Base-by-base conservation (phyloP, 2,888 invertebrate genomes). In the Eudasyphora cyanicolor region DNA sequence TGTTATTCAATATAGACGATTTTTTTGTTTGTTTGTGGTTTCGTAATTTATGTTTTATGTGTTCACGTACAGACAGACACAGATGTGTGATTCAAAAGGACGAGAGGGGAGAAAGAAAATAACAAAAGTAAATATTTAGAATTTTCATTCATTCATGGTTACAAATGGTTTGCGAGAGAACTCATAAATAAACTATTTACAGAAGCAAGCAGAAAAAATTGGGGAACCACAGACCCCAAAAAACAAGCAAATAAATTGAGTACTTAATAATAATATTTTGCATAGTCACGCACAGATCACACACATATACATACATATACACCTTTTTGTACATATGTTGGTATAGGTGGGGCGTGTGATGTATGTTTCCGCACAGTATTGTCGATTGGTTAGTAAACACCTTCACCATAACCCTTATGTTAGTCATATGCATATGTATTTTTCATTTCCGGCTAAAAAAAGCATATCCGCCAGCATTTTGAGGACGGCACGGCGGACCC, bases 201-300 rank as follows among this genome's bases (percentile, higher is more conserved):
- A 69, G n/a, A n/a, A n/a, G 73, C 67, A 19, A 67, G 17, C 57
- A 64, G 71, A 74, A 35, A 62, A 77, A 38, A 69, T n/a, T n/a
- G n/a, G n/a, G n/a, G n/a, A n/a, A n/a, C n/a, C n/a, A 82, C 71
- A 74, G 79, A 14, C 57, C 69, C 27, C n/a, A 75, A 60, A 80
- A 86, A 81, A 82, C 73, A 75, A 62, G 64, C 71, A 85, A 19
- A 62, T 75, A 76, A 51, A 54, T 60, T 64, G 24, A 49, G 38
- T 74, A 76, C 27, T 60, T 74, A 75, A 64, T 78, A 70, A 27
- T 70, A 51, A 75, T 67, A 64, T 67, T 49, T 73, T 73, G 73
- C 57, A 73, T 57, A 32, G 42, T 21, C 42, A 42, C 42, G 60
- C 24, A 71, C 7, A 54, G n/a, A n/a, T n/a, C 14, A 64, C 14